These are phyloP conservation scores for Schizothorax lantsangensis DNA, from an alignment of 2,797 vertebrate species.

Conservation along the genomic window DNA sequence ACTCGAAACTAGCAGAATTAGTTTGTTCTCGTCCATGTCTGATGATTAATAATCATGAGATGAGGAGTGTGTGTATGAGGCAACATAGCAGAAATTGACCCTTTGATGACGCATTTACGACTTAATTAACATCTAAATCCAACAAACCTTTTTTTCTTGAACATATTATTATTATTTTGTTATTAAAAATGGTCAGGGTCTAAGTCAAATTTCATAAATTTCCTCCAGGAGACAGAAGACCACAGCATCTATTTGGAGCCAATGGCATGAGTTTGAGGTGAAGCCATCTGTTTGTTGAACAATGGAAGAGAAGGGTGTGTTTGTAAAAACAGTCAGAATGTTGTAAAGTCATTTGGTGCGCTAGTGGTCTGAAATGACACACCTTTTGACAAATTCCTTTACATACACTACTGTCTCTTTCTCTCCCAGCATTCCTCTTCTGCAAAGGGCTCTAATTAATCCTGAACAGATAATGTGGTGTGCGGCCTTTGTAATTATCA, in stretches of 20 bases:
- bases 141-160: no score
- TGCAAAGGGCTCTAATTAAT: conserved; percentile 70
- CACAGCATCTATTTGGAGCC: not conserved
- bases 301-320: not conserved
- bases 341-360: not conserved
- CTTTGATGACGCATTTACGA: not conserved
- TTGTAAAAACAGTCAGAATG: not conserved
- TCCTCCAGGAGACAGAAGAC: no score
- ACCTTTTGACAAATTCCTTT: conserved; percentile 18
- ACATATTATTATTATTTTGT: no score
- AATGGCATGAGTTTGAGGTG: not conserved
- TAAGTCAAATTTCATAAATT: no score
- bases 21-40: not conserved
- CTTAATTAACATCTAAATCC: not conserved
- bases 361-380: conserved; percentile 2
- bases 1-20: not conserved
- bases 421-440: conserved; percentile 8
- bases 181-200: no score
- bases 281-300: not conserved
- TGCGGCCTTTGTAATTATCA: conserved; percentile 65
- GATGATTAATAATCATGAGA: no score
- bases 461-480: conserved; percentile 72
- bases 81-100: not conserved
- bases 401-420: not conserved
- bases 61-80: not conserved